Evolutionary conservation across 2,797 vertebrate genomes (phyloP).

Genomic region (Amblyopsis hoosieri): DNA sequence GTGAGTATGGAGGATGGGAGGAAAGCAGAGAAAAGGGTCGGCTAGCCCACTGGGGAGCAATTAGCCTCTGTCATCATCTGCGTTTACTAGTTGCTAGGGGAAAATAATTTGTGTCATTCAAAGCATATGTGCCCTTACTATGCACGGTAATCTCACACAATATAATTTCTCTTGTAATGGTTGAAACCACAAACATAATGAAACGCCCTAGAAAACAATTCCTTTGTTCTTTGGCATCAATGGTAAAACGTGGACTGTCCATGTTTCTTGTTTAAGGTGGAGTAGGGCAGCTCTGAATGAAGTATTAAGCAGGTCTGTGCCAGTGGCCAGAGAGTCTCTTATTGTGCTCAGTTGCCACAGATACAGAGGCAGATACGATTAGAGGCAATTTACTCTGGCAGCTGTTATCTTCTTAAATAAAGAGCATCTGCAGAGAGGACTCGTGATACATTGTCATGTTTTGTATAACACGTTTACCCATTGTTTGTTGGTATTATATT

Average conservation of each 20-base stretch:
- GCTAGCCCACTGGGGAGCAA: constrained; percentile 55
- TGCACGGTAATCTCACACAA: constrained; percentile 7
- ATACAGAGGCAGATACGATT: constrained; percentile 50
- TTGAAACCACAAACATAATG: background rate
- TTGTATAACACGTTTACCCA: constrained; percentile 20
- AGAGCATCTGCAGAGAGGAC: constrained; percentile 23
- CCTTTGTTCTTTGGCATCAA: background rate
- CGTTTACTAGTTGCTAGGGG: constrained; percentile 46
- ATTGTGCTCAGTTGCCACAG: constrained; percentile 57
- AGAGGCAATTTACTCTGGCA: constrained; percentile 53
- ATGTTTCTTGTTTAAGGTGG: background rate
- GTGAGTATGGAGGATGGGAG: constrained; percentile 43
- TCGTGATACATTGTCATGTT: constrained; percentile 25
- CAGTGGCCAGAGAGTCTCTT: constrained; percentile 25
- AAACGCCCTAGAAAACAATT: background rate
- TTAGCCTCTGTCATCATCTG: constrained; percentile 51
- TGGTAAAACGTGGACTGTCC: background rate
- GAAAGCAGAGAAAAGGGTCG: constrained; percentile 22
- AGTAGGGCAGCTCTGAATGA: constrained; percentile 18
- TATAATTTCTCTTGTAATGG: background rate
- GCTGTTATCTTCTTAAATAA: constrained; percentile 43
- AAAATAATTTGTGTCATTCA: constrained; percentile 31
- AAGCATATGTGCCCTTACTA: constrained; percentile 6
- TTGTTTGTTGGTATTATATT: constrained; percentile 5
- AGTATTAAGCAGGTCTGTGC: constrained; percentile 27